Conservation (phyloP, 2,113 vertebrate species). For the Polypterus bichir region DNA sequence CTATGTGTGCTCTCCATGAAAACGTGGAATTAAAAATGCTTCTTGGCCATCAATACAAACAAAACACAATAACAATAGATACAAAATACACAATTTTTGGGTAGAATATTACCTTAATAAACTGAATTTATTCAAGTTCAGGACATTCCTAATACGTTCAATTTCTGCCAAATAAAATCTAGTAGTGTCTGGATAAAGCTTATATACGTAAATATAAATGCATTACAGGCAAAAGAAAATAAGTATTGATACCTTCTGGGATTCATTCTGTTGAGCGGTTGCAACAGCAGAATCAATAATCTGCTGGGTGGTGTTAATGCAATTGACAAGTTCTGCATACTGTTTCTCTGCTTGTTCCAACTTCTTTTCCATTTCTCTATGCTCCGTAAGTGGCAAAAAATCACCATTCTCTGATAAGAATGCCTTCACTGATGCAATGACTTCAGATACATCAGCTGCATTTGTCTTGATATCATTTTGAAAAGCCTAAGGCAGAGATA, state of each 20-base stretch:
- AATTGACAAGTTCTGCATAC: constrained; percentile 58
- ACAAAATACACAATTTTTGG: too few relatives aligned
- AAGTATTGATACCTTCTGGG: constrained; percentile 60
- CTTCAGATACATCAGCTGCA: constrained; percentile 45
- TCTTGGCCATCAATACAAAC: too few relatives aligned
- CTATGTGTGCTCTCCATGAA: too few relatives aligned
- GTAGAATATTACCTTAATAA: too few relatives aligned
- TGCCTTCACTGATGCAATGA: constrained; percentile 69
- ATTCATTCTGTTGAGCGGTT: constrained; percentile 74
- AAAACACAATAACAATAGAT: too few relatives aligned
- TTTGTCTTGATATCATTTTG: constrained; percentile 65
- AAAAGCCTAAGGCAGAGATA: constrained; percentile 52
- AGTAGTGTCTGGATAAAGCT: too few relatives aligned
- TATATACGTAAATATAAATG: too few relatives aligned
- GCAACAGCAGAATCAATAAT: constrained; percentile 65
- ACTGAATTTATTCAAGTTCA: too few relatives aligned
- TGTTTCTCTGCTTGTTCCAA: constrained; percentile 67
- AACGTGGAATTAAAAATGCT: too few relatives aligned
- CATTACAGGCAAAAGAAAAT: too few relatives aligned
- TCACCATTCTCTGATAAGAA: constrained; percentile 69
- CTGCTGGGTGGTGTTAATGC: constrained; percentile 50
- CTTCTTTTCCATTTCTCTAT: constrained; percentile 49
- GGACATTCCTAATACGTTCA: too few relatives aligned
- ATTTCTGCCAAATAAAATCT: too few relatives aligned
- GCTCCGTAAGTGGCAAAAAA: constrained; percentile 60